Base-by-base conservation (phyloP, 1,140 invertebrate genomes). In the Drosophila lini region DNA sequence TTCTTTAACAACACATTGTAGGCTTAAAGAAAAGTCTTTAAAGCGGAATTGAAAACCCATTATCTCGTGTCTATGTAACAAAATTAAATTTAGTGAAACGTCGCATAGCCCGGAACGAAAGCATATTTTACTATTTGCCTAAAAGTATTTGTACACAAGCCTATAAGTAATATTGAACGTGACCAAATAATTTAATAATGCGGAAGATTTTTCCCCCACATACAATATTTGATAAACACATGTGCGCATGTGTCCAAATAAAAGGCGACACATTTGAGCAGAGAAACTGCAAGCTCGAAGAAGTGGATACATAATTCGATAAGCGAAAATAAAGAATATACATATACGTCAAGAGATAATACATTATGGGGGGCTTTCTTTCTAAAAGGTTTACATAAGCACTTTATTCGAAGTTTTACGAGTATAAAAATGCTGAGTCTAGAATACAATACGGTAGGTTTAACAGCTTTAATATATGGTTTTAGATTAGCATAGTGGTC, bases 111-210 rank as follows among this genome's bases (percentile, higher is more conserved):
- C 61, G 58, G 22, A 61, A 62, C 44, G 22, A 78, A 75, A 78
- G 73, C 73, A 88, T 85, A 89, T 89, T 85, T 89, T 90, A 90
- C 71, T 89, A 88, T 68, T 89, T 89, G 82, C 84, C 80, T 81
- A 89, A 74, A 74, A 78, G 84, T 80, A 86, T 83, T 88, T 89
- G 68, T 84, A 88, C 80, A 89, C 80, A 70, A 88, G 70, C 71
- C 69, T 78, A 89, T 69, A 71, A 68, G 77, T 80, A 88, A 89
- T 57, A 80, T 80, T 84, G 70, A 90, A 81, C 84, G 85, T 88
- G 84, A 89, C 84, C 85, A 89, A 89, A 89, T 89, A 89, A 88
- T 84, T 80, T 88, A 88, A 89, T 81, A 88, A 78, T 90, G 63
- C 55, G 83, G 69, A 74, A 78, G 31, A 68, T 78, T 88, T 81